Base-by-base conservation (phyloP, 2,797 vertebrate genomes). In the Austrolebias charrua region DNA sequence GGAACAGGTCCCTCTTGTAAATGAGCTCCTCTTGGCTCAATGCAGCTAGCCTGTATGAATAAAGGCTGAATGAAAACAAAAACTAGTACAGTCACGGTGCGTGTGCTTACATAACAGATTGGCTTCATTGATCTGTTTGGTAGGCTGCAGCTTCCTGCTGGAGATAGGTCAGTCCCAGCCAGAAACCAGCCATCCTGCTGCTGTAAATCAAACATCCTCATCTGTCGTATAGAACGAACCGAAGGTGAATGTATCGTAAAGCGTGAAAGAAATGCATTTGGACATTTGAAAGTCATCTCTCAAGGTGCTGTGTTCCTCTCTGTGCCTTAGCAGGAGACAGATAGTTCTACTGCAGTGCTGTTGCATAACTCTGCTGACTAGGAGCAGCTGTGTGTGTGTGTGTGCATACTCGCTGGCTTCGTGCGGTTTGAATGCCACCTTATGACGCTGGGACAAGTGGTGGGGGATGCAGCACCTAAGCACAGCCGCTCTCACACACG, bases 351-450 rank as follows among this genome's bases (percentile, higher is more conserved):
- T 91, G 88, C 90, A 91, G 91, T 89, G 89, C 72, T 82, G 82
- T 93, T 93, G 83, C 69, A 60, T 91, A 93, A 93, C 79, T 46
- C 47, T 73, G 81, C 80, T 80, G 86, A 87, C 83, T 84, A 28
- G 66, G 78, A 79, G 79, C 75, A 77, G 69, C 63, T 62, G 73
- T 51, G 64, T 64, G 70, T 72, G 53, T 55, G 59, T 62, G 63
- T 55, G 56, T 60, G 38, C n/a, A 49, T 48, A 64, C 55, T 61
- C 60, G 47, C 70, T 55, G 50, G 28, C 45, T 69, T 61, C 79
- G 78, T 89, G 79, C 80, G 80, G 64, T 79, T 84, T 86, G 87
- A 87, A 86, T 87, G 69, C 49, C 60, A 76, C 56, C 52, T 69
- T 79, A 71, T 48, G 0, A n/a, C 48, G 46, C 29, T 42, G 70